Conservation (phyloP, 2,888 invertebrate species). For the Habroteleia sp. region DNA sequence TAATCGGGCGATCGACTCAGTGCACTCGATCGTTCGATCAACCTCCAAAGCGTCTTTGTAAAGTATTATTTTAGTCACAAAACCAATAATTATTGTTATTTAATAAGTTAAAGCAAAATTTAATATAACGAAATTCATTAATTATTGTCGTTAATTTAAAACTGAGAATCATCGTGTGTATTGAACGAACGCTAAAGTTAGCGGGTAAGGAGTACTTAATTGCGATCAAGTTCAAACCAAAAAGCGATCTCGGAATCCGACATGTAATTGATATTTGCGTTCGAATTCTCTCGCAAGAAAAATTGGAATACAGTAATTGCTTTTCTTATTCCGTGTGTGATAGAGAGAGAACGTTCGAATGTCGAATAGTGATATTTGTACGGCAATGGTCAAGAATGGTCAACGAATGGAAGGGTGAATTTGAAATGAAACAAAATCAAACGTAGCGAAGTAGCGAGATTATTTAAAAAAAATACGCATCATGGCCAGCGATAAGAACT, state of each 20-base stretch:
- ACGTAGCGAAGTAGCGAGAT: constrained; percentile 17
- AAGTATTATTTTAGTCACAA: constrained; percentile 60
- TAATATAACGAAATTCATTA: not conserved
- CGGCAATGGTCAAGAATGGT: not conserved
- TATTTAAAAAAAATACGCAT: not conserved
- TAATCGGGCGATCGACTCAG: constrained; percentile 25
- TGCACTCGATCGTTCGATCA: constrained; percentile 23
- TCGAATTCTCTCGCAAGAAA: constrained; percentile 27
- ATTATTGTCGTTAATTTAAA: constrained; percentile 13
- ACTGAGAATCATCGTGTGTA: not conserved
- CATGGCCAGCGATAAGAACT: constrained; percentile 19
- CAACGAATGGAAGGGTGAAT: not conserved
- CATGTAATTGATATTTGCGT: not conserved
- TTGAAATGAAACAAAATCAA: constrained; percentile 55
- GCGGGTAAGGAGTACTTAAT: constrained; percentile 20
- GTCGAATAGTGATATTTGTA: constrained; percentile 41
- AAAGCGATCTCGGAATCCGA: constrained; percentile 14
- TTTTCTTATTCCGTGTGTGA: constrained; percentile 35
- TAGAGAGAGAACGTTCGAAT: constrained; percentile 30
- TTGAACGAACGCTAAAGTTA: not conserved
- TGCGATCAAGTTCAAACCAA: constrained; percentile 11
- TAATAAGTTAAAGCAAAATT: constrained; percentile 35
- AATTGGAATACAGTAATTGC: constrained; percentile 58
- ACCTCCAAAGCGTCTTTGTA: not conserved
- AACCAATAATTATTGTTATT: constrained; percentile 34